These are phyloP conservation scores for Desmophyllum pertusum DNA, from an alignment of 92 coral and sea anemone species.

Conservation along the genomic window DNA sequence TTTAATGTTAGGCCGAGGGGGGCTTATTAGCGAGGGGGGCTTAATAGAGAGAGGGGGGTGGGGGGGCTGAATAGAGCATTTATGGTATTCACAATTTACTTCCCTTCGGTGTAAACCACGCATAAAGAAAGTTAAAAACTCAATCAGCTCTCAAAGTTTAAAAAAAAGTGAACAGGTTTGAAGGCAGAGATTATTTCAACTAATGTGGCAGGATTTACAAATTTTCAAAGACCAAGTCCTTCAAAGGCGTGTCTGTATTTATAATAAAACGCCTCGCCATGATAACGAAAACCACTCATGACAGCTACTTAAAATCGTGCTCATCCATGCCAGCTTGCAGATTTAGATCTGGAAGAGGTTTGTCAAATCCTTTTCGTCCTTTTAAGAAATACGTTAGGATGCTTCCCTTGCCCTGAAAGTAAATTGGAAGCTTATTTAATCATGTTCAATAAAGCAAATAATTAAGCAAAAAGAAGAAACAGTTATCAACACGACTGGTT, in stretches of 20 bases:
- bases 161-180: not conserved
- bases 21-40: too few relatives aligned
- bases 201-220: not conserved
- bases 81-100: not conserved
- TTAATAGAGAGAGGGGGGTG: too few relatives aligned
- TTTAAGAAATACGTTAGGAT: constrained; percentile 76
- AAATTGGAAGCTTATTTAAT: not conserved
- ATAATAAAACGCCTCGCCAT: not conserved
- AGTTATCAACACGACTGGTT: not conserved
- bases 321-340: constrained; percentile 81
- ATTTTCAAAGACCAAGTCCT: not conserved
- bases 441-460: not conserved
- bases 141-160: not conserved
- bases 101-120: not conserved
- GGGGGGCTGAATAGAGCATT: too few relatives aligned
- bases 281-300: not conserved
- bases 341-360: constrained; percentile 79
- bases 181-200: not conserved
- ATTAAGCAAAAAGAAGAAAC: not conserved
- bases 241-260: not conserved
- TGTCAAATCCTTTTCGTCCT: constrained; percentile 82
- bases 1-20: too few relatives aligned
- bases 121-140: not conserved
- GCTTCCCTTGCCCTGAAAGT: constrained; percentile 83
- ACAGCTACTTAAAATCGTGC: constrained; percentile 74